Conservation (phyloP, 1,140 invertebrate genomes). For the Ceratina japonica region DNA sequence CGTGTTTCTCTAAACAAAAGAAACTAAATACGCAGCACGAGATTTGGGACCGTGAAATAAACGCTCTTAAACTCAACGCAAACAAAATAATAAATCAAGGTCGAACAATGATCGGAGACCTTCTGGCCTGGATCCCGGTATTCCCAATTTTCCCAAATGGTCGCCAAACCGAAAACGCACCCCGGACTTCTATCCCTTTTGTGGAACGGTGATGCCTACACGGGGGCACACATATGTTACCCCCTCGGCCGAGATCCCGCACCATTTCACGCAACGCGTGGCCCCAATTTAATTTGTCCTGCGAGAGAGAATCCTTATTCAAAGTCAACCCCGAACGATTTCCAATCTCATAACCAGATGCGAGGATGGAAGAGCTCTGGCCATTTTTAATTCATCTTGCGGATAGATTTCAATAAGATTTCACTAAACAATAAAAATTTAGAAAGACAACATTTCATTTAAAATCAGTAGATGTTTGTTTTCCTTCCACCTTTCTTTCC, state of each 20-base stretch:
- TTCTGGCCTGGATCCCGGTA: slow-evolving; percentile 70
- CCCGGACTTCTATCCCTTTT: slow-evolving; percentile 32
- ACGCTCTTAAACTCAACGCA: slow-evolving; percentile 52
- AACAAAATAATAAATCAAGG: slow-evolving; percentile 79
- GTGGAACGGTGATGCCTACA: slow-evolving; percentile 25
- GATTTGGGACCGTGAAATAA: neutral
- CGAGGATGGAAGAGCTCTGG: neutral
- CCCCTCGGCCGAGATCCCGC: slow-evolving; percentile 54
- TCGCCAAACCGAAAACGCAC: slow-evolving; percentile 61
- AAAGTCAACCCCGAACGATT: neutral
- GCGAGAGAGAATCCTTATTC: slow-evolving; percentile 27
- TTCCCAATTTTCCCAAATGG: slow-evolving; percentile 78
- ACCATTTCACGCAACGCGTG: slow-evolving; percentile 70
- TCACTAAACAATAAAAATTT: too few species aligned
- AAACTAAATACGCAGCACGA: neutral
- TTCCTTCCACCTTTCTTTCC: too few species aligned
- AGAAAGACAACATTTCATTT: too few species aligned
- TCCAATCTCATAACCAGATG: neutral
- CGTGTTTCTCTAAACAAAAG: neutral
- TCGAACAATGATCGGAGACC: slow-evolving; percentile 71
- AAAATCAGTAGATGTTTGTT: too few species aligned
- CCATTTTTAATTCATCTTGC: too few species aligned
- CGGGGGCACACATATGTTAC: slow-evolving; percentile 75
- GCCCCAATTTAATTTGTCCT: slow-evolving; percentile 48
- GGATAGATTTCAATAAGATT: too few species aligned